Base-by-base conservation (phyloP, 2,888 invertebrate species). In the Trichopria drosophilae region DNA sequence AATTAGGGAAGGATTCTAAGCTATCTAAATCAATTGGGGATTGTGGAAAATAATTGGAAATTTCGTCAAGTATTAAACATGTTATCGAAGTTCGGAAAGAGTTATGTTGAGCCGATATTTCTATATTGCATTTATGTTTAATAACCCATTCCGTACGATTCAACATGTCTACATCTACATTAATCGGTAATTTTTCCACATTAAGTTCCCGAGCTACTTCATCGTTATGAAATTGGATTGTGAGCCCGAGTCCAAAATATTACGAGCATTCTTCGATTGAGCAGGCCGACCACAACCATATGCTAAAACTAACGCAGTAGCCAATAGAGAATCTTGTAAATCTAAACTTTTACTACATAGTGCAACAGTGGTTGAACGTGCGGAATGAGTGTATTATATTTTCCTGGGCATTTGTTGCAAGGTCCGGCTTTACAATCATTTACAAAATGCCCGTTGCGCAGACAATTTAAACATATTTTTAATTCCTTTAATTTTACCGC, bases 41-140 rank as follows among this genome's bases (percentile, higher is more conserved):
- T 2, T 43, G 48, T 9, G 58, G 58, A 13, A 58, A 29, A 1
- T 6, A 22, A n/a, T 55, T 55, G 9, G 55, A 50, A 9, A 58
- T 54, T 15, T 22, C 31, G 6, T 39, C 37, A 13, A 51, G 54
- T 10, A 58, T 37, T 0, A 54, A 32, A 32, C 56, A 50, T 34
- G 29, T 31, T 12, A 48, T n/a, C n/a, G n/a, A n/a, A n/a, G n/a
- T n/a, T n/a, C n/a, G n/a, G n/a, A n/a, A n/a, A n/a, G n/a, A n/a
- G n/a, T n/a, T n/a, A n/a, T n/a, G n/a, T n/a, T n/a, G n/a, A n/a
- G n/a, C n/a, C n/a, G n/a, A n/a, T n/a, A n/a, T n/a, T n/a, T n/a
- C n/a, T n/a, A n/a, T n/a, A n/a, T n/a, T n/a, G n/a, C n/a, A n/a
- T n/a, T n/a, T n/a, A n/a, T n/a, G n/a, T n/a, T n/a, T n/a, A n/a